Percentiles rank a stretch among this genome's conserved stretches.
Evolutionary conservation across 1,140 invertebrate species (phyloP).

Genomic region (Hyles vespertilio): DNA sequence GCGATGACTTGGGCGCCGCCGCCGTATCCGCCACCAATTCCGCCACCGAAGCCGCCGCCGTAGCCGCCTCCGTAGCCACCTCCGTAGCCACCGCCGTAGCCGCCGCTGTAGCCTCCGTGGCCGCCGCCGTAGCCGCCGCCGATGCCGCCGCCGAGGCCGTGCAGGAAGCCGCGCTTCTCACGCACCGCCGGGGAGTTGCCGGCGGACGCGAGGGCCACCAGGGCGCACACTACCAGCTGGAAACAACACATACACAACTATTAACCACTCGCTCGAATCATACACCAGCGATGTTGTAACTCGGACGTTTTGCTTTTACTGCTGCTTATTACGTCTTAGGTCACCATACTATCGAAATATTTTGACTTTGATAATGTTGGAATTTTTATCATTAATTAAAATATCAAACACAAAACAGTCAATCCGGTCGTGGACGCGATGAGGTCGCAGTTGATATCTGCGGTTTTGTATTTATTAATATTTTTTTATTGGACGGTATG

Average conservation of each 20-base stretch:
- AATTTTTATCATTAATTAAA: too few relatives aligned
- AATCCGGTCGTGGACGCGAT: neutral
- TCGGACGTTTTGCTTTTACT: too few relatives aligned
- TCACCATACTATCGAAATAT: neutral
- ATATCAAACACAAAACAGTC: neutral
- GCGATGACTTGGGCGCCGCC: constrained; percentile 20
- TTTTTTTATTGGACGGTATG: too few relatives aligned
- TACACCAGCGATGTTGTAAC: too few relatives aligned
- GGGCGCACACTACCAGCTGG: constrained; percentile 15
- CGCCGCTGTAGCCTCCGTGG: constrained; percentile 1
- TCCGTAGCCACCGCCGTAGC: constrained; percentile 8
- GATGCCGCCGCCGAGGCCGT: constrained; percentile 8
- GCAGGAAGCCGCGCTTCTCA: constrained; percentile 11
- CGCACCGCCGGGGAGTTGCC: constrained; percentile 7
- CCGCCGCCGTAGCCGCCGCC: too few relatives aligned
- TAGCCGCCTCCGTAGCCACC: constrained; percentile 11
- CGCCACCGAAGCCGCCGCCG: neutral
- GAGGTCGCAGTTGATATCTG: too few relatives aligned
- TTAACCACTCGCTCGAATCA: too few relatives aligned
- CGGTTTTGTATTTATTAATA: too few relatives aligned
- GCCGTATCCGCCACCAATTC: constrained; percentile 12
- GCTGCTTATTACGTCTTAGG: too few relatives aligned
- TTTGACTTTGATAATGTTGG: neutral
- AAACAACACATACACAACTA: neutral
- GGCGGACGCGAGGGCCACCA: constrained; percentile 14